Evolutionary conservation across 2,797 vertebrate genomes (phyloP).

Genomic region (Hemibagrus guttatus): DNA sequence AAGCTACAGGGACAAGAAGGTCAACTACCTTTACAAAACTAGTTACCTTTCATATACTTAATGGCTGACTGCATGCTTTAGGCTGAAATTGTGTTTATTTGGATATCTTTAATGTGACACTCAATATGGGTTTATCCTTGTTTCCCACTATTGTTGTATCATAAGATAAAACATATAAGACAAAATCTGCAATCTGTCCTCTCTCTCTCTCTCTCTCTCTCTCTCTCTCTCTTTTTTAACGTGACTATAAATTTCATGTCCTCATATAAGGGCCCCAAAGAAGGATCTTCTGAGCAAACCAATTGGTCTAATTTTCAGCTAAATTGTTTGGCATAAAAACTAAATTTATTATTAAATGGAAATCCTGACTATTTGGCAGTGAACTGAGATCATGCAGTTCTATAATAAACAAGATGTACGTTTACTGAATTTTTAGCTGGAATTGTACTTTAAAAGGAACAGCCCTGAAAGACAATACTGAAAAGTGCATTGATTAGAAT

Average conservation of each 20-base stretch:
- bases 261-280: background rate
- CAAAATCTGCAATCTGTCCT: too few relatives aligned
- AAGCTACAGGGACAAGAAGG: constrained; percentile 75
- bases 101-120: background rate
- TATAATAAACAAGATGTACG: background rate
- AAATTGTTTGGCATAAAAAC: background rate
- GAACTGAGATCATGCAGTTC: background rate
- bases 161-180: background rate
- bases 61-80: background rate
- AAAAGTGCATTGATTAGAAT: background rate
- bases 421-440: background rate
- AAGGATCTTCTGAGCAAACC: background rate
- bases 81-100: background rate
- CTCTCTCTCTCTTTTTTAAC: background rate
- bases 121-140: background rate
- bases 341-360: background rate
- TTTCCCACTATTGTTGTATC: background rate
- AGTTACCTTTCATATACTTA: background rate
- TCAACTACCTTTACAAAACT: background rate
- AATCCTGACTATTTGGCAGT: background rate
- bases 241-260: background rate
- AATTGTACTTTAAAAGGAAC: background rate
- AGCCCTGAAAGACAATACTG: background rate
- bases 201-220: background rate
- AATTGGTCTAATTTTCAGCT: too few relatives aligned